Evolutionary conservation across 1,140 invertebrate species (phyloP).

Genomic region (Chelonus insularis): DNA sequence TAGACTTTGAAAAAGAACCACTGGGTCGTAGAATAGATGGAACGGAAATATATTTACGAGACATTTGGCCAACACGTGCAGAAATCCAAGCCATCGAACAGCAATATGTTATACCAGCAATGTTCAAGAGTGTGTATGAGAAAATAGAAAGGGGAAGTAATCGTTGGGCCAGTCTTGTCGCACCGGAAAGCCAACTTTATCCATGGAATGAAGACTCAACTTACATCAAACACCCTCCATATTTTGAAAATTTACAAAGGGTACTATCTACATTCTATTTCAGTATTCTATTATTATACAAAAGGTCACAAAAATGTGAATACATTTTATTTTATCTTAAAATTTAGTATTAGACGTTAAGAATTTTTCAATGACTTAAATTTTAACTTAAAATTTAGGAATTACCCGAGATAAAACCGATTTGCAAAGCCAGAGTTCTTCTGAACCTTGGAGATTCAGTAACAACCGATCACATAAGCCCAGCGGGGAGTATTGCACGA

Average conservation of each 20-base stretch:
- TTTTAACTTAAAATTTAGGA: conserved; percentile 52
- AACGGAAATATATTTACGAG: conserved; percentile 77
- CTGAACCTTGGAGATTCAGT: conserved; percentile 92
- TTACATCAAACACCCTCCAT: conserved; percentile 97
- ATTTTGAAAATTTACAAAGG: conserved; percentile 86
- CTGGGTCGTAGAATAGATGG: conserved; percentile 80
- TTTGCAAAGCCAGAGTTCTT: conserved; percentile 75
- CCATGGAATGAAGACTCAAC: conserved; percentile 91
- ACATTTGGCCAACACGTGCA: conserved; percentile 93
- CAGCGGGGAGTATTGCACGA: conserved; percentile 94
- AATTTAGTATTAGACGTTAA: too few species aligned
- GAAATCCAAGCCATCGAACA: conserved; percentile 92
- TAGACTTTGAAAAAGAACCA: conserved; percentile 91
- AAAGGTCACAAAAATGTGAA: too few species aligned
- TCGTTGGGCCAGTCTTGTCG: conserved; percentile 82
- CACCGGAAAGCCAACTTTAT: conserved; percentile 83
- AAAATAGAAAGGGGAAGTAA: conserved; percentile 84
- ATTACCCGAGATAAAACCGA: conserved; percentile 62
- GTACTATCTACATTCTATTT: conserved; percentile 47
- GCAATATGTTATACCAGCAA: conserved; percentile 90
- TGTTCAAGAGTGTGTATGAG: conserved; percentile 93
- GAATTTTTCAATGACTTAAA: background rate
- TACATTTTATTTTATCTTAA: too few species aligned
- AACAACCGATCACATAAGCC: conserved; percentile 98
- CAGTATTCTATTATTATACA: too few species aligned